phyloP scores from a whole-genome alignment of 1,140 invertebrate species.

The Eupristina koningsbergeri region DNA sequence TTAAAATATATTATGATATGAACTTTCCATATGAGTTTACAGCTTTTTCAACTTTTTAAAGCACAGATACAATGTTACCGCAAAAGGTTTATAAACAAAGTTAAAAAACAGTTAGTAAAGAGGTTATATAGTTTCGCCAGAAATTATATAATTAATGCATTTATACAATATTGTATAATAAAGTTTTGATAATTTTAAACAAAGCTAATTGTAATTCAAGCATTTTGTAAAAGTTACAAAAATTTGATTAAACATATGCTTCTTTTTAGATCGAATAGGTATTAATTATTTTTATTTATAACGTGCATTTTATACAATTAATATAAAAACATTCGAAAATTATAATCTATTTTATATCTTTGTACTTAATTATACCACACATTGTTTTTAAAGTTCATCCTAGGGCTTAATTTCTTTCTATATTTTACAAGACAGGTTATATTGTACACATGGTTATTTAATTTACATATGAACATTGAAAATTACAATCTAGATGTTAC shows the following conservation, averaged over 20 bases:
- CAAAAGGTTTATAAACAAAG: constrained; percentile 4
- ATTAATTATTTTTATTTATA: not conserved
- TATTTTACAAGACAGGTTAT: too few species aligned
- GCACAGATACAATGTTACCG: not conserved
- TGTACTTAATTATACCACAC: not conserved
- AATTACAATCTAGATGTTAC: too few species aligned
- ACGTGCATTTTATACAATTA: too few species aligned
- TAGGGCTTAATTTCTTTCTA: not conserved
- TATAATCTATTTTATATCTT: not conserved
- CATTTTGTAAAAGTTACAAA: not conserved
- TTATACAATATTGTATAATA: not conserved
- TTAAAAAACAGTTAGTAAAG: not conserved
- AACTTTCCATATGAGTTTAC: not conserved
- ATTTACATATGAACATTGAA: too few species aligned
- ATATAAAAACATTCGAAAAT: not conserved
- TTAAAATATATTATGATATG: constrained; percentile 14
- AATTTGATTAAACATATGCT: not conserved
- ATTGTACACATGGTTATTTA: too few species aligned
- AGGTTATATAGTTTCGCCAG: not conserved
- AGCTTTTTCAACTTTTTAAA: constrained; percentile 14
- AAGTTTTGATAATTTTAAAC: not conserved
- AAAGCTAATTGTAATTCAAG: not conserved
- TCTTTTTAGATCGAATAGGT: not conserved
- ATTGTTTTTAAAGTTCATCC: not conserved
- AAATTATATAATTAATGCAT: not conserved